A percentile compares a stretch with the other conserved stretches of the same genome.
These are phyloP conservation scores for Calameuta filiformis DNA, from an alignment of 2,888 invertebrate species.

Conservation along the genomic window DNA sequence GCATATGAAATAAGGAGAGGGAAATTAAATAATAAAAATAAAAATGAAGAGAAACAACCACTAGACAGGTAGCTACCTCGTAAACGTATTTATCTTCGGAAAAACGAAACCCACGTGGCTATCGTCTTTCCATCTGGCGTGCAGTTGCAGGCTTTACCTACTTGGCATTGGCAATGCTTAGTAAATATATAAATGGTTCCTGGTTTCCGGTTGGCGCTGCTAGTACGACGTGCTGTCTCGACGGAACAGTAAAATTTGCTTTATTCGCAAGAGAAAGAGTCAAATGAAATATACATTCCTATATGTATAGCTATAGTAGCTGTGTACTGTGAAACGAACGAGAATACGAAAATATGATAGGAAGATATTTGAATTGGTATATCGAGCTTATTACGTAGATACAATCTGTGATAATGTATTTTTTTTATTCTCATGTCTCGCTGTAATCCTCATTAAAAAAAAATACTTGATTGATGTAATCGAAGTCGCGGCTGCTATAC, in stretches of 20 bases:
- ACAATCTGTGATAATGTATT: slow-evolving; percentile 11
- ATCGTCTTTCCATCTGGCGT: slow-evolving; percentile 6
- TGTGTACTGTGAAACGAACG: not conserved
- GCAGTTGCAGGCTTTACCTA: not conserved
- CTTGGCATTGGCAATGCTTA: not conserved
- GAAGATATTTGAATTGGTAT: not conserved
- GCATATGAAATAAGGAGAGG: slow-evolving; percentile 15
- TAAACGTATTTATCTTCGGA: slow-evolving; percentile 33
- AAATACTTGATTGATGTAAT: not conserved
- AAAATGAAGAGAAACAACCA: not conserved
- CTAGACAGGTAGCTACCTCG: not conserved
- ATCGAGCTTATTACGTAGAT: slow-evolving; percentile 19
- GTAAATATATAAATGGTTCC: not conserved
- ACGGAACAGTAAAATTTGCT: not conserved
- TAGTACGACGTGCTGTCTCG: not conserved
- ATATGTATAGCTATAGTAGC: not conserved
- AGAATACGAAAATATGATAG: not conserved
- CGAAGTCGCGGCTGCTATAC: not conserved
- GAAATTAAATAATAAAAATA: not conserved
- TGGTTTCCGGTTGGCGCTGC: not conserved
- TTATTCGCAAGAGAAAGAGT: not conserved
- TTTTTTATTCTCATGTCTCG: not conserved
- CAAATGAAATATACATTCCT: not conserved
- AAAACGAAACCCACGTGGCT: slow-evolving; percentile 21
- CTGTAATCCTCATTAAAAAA: not conserved